These are phyloP conservation scores for Tenualosa thibaudeaui DNA, from an alignment of 2,797 vertebrate species.

Conservation along the genomic window DNA sequence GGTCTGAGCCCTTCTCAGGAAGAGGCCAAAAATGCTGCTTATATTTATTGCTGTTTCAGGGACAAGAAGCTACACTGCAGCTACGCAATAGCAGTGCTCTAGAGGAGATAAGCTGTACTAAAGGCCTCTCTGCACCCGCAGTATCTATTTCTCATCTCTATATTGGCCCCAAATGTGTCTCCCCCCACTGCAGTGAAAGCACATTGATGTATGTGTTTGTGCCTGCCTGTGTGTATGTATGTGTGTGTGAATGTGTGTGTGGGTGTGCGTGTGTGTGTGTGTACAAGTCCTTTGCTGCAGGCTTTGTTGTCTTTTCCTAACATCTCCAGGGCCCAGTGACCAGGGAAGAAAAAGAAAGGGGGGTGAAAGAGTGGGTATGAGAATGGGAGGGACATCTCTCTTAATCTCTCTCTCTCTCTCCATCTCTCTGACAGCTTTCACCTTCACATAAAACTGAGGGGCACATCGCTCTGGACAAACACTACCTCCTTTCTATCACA, in stretches of 20 bases:
- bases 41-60: not conserved
- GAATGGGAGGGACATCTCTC: constrained; percentile 29
- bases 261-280: constrained; percentile 34
- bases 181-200: not conserved
- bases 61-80: not conserved
- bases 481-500: constrained; percentile 26
- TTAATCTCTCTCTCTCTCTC: constrained; percentile 34
- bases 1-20: not conserved
- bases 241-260: constrained; percentile 33
- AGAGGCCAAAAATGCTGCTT: not conserved
- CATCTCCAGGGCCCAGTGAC: not conserved
- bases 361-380: not conserved
- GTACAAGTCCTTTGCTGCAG: constrained; percentile 13
- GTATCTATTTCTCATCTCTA: not conserved
- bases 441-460: constrained; percentile 21
- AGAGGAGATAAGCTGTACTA: not conserved
- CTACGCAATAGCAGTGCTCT: not conserved
- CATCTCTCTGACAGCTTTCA: constrained; percentile 46
- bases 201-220: constrained; percentile 5
- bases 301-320: constrained; percentile 26
- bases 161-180: not conserved
- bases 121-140: not conserved
- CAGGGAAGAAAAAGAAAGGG: not conserved
- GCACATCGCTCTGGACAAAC: not conserved
- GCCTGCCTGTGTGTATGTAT: constrained; percentile 42